Base-by-base conservation (phyloP, 2,888 invertebrate species). In the Pasiphila rectangulata region DNA sequence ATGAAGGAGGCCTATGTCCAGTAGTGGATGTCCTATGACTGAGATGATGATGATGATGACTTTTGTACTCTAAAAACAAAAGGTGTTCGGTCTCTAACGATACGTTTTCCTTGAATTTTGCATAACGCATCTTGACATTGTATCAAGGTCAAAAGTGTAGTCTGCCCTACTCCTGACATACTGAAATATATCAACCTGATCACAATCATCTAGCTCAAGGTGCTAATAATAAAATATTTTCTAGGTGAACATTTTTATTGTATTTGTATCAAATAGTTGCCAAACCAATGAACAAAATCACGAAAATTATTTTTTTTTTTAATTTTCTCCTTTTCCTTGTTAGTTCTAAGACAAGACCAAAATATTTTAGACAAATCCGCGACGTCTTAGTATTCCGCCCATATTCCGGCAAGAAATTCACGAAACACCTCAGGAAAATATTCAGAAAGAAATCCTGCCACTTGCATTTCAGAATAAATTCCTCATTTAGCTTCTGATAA, bases 401-500 rank as follows among this genome's bases (percentile, higher is more conserved):
- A 23, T 23, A 50, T 41, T 57, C 42, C 53, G 55, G 53, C 59
- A 45, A 44, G 44, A 61, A 64, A 61, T 62, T 49, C 57, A 27
- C 49, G 5, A 63, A 65, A 65, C 60, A 47, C 24, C 27, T 53
- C 32, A 16, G 4, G 32, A 19, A 32, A 32, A 32, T 27, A 61
- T 57, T 64, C 57, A 62, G n/a, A n/a, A 59, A 64, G 71, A 72
- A 54, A 56, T 74, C 69, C 75, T 59, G 59, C 63, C 65, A 61
- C 64, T 66, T 72, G 70, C 73, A 74, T 78, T 77, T 76, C 75
- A 80, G 86, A 78, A 86, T 86, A 86, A 86, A 84, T 71, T 72
- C 63, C 75, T 73, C 84, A 79, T 87, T 86, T 82, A 70, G 68
- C 69, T 72, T 63, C 73, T 74, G 78, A 80, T 79, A 77, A 75